Conservation (phyloP, 2,113 vertebrate genomes). For the Melanocharis versteri region DNA sequence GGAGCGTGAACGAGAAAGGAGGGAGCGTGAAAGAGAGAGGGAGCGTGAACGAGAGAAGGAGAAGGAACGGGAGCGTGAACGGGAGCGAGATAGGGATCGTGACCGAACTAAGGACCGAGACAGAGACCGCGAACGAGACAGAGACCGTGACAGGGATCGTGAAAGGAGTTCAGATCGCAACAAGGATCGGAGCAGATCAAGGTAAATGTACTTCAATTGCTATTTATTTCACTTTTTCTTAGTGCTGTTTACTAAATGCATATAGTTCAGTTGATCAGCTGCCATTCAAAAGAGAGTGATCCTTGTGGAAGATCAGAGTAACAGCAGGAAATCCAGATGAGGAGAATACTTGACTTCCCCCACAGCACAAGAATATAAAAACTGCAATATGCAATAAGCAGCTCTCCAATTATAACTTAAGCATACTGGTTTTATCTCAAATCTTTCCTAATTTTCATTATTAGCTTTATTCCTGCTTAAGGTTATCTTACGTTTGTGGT, state of each 20-base stretch:
- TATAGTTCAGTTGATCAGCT: not conserved
- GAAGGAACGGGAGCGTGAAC: conserved; percentile 84
- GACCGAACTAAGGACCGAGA: conserved; percentile 83
- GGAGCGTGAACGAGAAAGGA: conserved; percentile 91
- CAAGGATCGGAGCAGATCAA: conserved; percentile 87
- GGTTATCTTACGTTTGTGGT: not conserved
- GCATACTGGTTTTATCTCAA: not conserved
- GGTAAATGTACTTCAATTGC: conserved; percentile 67
- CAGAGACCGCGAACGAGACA: conserved; percentile 83
- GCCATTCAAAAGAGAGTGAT: not conserved
- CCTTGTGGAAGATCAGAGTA: not conserved
- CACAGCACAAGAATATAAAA: not conserved
- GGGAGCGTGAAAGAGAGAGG: conserved; percentile 92
- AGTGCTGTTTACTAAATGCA: not conserved
- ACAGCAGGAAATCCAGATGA: not conserved
- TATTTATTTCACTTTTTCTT: not conserved
- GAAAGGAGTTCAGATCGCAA: conserved; percentile 83
- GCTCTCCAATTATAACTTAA: not conserved
- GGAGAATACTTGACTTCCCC: not conserved
- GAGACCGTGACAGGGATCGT: conserved; percentile 84
- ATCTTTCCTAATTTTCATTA: not conserved
- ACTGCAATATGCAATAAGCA: not conserved
- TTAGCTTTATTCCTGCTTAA: not conserved
- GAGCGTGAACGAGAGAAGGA: conserved; percentile 86
- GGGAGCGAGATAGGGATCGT: conserved; percentile 87